These are phyloP conservation scores for Dromas ardeola DNA, from an alignment of 2,113 vertebrate genomes.

Conservation along the genomic window DNA sequence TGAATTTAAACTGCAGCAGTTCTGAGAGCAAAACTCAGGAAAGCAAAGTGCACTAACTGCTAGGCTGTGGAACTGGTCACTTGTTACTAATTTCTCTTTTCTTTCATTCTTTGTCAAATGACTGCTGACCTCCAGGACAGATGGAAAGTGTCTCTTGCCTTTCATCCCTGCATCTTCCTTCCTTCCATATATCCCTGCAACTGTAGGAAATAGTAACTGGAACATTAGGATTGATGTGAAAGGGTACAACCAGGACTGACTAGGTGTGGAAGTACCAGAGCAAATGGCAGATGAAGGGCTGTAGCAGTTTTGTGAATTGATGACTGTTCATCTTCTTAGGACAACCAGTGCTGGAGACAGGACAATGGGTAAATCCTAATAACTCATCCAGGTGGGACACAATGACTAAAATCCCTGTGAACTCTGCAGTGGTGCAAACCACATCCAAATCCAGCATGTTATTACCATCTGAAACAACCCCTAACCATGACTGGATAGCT, in stretches of 20 bases:
- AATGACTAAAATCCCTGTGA: not conserved
- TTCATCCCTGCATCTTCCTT: not conserved
- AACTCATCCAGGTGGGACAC: too few relatives aligned
- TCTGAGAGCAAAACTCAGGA: not conserved
- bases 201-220: not conserved
- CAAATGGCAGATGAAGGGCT: not conserved
- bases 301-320: not conserved
- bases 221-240: not conserved
- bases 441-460: not conserved
- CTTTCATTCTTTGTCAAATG: not conserved
- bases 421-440: not conserved
- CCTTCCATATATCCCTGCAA: too few relatives aligned
- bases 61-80: not conserved
- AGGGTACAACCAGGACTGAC: not conserved
- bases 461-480: not conserved
- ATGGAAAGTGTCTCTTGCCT: not conserved
- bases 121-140: not conserved
- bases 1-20: not conserved
- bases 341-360: not conserved
- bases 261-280: not conserved
- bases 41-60: not conserved
- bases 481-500: not conserved
- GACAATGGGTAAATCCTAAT: not conserved
- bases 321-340: not conserved
- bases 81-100: not conserved